These are phyloP conservation scores for Argentina silus DNA, from an alignment of 2,797 vertebrate species.

Conservation along the genomic window DNA sequence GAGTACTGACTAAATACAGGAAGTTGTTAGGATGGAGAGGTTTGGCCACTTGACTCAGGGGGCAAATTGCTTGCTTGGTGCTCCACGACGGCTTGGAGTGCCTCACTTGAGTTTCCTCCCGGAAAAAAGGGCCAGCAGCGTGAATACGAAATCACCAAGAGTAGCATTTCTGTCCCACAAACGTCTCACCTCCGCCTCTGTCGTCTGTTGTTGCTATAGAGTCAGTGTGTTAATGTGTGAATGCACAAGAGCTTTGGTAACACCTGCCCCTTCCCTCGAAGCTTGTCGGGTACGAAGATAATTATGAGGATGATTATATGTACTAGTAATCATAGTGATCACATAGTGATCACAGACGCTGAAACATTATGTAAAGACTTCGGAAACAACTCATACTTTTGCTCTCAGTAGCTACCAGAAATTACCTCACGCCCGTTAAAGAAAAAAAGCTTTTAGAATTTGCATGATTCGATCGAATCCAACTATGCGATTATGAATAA, in stretches of 20 bases:
- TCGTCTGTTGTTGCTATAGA: constrained; percentile 22
- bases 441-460: background rate
- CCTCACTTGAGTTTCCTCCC: constrained; percentile 61
- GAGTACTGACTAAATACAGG: constrained; percentile 56
- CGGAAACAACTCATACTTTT: background rate
- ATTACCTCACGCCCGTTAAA: background rate
- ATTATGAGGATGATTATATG: background rate
- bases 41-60: constrained; percentile 66
- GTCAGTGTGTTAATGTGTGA: constrained; percentile 30
- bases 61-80: constrained; percentile 62
- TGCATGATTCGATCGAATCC: too few relatives aligned
- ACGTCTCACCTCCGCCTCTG: constrained; percentile 7
- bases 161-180: constrained; percentile 42
- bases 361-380: background rate
- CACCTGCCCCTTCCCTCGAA: background rate
- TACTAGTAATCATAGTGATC: background rate
- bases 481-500: too few relatives aligned
- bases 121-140: constrained; percentile 47
- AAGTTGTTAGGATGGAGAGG: constrained; percentile 72
- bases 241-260: constrained; percentile 4
- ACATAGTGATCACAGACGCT: background rate
- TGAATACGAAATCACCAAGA: constrained; percentile 64
- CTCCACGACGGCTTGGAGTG: constrained; percentile 57
- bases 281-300: background rate
- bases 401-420: background rate